Evolutionary conservation across 1,140 invertebrate species (phyloP).

Genomic region (Liolophura sinensis): DNA sequence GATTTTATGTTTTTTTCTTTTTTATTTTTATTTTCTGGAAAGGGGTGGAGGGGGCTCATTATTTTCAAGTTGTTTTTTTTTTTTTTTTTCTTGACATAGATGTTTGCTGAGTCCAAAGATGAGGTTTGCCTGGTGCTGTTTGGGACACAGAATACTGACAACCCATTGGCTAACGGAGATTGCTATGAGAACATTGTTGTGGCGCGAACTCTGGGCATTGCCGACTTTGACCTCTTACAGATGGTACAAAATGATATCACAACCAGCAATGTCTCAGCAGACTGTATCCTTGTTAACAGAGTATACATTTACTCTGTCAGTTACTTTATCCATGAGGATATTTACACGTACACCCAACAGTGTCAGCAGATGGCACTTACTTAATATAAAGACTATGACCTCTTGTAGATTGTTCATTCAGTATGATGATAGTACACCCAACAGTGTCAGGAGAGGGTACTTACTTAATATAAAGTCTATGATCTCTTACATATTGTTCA

Average conservation of each 20-base stretch:
- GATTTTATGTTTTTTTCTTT: too few species aligned
- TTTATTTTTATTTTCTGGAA: not conserved
- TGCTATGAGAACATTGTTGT: slow-evolving; percentile 59
- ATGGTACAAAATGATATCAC: slow-evolving; percentile 56
- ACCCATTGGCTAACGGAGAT: slow-evolving; percentile 54
- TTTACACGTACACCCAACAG: too few species aligned
- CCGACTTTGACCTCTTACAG: slow-evolving; percentile 59
- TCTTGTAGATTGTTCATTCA: too few species aligned
- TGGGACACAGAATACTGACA: slow-evolving; percentile 60
- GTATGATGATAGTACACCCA: too few species aligned
- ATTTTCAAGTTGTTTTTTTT: not conserved
- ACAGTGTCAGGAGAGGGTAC: too few species aligned
- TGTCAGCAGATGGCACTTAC: too few species aligned
- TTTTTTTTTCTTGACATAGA: slow-evolving; percentile 42
- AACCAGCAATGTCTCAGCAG: slow-evolving; percentile 46
- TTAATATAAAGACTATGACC: too few species aligned
- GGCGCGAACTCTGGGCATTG: slow-evolving; percentile 45
- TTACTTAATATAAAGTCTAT: too few species aligned
- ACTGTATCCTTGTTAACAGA: slow-evolving; percentile 57
- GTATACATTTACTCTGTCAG: too few species aligned
- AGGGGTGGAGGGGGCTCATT: not conserved
- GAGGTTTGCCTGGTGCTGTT: slow-evolving; percentile 60
- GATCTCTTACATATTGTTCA: too few species aligned
- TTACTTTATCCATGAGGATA: too few species aligned
- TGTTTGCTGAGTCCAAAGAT: slow-evolving; percentile 63